Conservation (phyloP, 2,113 vertebrate genomes). For the Aegypius monachus region DNA sequence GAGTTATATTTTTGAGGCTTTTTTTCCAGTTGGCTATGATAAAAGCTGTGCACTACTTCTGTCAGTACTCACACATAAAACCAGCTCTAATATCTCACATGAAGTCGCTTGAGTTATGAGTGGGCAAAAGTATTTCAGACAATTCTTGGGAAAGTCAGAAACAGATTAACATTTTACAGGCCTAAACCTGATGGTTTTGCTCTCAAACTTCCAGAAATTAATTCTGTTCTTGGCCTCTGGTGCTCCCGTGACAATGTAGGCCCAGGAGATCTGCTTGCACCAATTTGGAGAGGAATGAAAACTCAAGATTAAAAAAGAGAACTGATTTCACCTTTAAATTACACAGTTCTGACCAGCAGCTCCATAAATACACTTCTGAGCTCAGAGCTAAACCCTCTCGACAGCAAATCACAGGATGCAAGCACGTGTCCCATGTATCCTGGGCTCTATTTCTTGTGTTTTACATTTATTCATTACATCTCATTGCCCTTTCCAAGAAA, state of each 20-base stretch:
- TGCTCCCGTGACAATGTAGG: slow-evolving; percentile 17
- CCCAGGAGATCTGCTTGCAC: not conserved
- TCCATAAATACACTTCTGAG: not conserved
- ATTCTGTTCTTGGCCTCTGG: slow-evolving; percentile 19
- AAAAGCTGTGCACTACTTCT: not conserved
- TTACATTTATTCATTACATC: not conserved
- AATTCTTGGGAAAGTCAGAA: slow-evolving; percentile 6
- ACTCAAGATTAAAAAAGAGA: slow-evolving; percentile 23
- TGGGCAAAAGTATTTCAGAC: not conserved
- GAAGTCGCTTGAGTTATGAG: not conserved
- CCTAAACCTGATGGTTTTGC: not conserved
- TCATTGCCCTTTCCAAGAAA: not conserved
- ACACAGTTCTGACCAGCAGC: slow-evolving; percentile 15
- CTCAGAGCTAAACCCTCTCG: not conserved
- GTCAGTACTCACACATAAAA: not conserved
- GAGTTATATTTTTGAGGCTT: not conserved
- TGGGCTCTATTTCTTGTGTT: not conserved
- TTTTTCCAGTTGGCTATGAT: not conserved
- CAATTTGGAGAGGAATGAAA: slow-evolving; percentile 23
- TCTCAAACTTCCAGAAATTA: slow-evolving; percentile 28
- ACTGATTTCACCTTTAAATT: slow-evolving; percentile 38
- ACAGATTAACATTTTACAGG: slow-evolving; percentile 20
- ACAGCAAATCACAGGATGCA: not conserved
- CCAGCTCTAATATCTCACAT: not conserved
- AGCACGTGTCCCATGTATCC: not conserved